Percentiles rank a stretch among this genome's conserved stretches.
These are phyloP conservation scores for Iselma pallidipennis DNA, from an alignment of 2,888 invertebrate species.

Conservation along the genomic window DNA sequence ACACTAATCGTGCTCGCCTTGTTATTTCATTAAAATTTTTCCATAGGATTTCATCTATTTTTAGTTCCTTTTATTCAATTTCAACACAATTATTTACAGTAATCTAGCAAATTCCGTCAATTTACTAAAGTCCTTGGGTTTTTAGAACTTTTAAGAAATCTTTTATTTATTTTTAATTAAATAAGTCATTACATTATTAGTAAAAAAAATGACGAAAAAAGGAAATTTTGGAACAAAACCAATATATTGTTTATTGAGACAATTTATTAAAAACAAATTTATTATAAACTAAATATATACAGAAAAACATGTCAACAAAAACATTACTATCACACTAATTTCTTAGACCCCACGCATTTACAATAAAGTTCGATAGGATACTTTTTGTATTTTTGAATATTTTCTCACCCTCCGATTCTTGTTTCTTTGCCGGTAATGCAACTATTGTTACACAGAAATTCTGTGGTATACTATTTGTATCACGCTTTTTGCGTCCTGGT, in stretches of 20 bases:
- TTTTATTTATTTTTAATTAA: too few species aligned
- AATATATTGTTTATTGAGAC: not conserved
- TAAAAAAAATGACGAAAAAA: too few species aligned
- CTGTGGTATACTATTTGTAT: conserved; percentile 26
- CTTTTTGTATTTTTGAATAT: conserved; percentile 31
- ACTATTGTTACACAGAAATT: conserved; percentile 46
- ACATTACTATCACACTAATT: not conserved
- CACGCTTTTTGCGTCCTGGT: conserved; percentile 24
- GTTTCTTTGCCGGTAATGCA: conserved; percentile 42
- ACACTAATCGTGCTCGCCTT: too few species aligned
- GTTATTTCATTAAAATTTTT: too few species aligned
- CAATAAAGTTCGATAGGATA: conserved; percentile 37
- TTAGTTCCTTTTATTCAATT: not conserved
- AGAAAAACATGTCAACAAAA: conserved; percentile 1
- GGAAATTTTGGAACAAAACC: too few species aligned
- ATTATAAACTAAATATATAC: not conserved
- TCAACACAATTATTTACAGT: not conserved
- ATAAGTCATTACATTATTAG: too few species aligned
- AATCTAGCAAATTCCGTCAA: not conserved
- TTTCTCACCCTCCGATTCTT: conserved; percentile 39
- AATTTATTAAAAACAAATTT: not conserved
- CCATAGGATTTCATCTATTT: too few species aligned
- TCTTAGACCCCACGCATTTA: conserved; percentile 33
- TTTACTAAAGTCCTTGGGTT: not conserved
- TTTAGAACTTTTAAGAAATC: too few species aligned